Evolutionary conservation across 2,113 vertebrate genomes (phyloP).

Genomic region (Mastomys coucha): DNA sequence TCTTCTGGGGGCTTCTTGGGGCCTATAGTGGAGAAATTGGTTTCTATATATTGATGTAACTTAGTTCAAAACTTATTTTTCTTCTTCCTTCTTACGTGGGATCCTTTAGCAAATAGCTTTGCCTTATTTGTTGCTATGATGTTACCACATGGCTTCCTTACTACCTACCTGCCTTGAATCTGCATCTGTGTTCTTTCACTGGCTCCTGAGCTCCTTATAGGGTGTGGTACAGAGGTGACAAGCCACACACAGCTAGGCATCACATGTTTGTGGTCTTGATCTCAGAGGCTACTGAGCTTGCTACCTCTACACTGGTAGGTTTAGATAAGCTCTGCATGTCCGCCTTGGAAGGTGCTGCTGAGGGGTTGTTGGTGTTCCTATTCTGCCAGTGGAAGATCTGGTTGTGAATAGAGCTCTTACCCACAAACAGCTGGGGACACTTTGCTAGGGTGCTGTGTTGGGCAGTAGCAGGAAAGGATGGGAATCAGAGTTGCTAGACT

Average conservation of each 20-base stretch:
- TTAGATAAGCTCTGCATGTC: neutral
- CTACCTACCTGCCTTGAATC: neutral
- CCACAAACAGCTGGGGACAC: neutral
- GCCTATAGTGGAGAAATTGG: neutral
- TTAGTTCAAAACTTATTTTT: neutral
- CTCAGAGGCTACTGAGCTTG: neutral
- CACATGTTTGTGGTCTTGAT: neutral
- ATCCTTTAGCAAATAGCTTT: neutral
- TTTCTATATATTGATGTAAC: neutral
- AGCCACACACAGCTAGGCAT: neutral
- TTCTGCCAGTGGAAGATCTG: neutral
- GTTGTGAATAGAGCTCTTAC: neutral
- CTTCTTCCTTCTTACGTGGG: too few relatives aligned
- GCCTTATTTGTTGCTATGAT: neutral
- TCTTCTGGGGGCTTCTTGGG: neutral
- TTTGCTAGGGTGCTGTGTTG: neutral
- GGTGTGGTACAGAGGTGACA: neutral
- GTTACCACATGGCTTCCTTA: too few relatives aligned
- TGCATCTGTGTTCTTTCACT: neutral
- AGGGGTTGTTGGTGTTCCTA: neutral
- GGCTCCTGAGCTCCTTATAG: neutral
- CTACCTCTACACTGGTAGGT: neutral
- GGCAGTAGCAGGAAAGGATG: neutral
- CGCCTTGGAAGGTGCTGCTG: neutral
- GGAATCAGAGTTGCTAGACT: neutral